Percentiles rank a stretch among this genome's conserved stretches.
These are phyloP conservation scores for Capreolus pygargus DNA, from an alignment of 2,113 vertebrate species.

Conservation along the genomic window DNA sequence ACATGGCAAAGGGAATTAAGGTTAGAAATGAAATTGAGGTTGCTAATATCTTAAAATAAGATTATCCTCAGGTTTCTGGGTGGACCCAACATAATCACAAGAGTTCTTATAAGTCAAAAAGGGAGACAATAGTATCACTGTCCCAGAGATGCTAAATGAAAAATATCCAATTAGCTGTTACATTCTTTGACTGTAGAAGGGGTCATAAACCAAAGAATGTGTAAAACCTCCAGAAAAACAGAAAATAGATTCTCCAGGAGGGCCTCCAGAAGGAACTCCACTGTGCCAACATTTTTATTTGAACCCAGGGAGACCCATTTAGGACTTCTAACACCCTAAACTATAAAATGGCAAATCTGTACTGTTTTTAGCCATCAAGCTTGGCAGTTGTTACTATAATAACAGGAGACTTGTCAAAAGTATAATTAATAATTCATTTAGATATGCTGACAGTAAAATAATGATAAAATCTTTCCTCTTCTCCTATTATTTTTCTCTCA, in stretches of 20 bases:
- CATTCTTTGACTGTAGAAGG: neutral
- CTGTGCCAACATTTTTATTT: neutral
- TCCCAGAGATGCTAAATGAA: neutral
- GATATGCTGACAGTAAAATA: neutral
- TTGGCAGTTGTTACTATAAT: neutral
- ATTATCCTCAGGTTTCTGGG: neutral
- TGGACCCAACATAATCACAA: neutral
- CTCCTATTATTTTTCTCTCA: neutral
- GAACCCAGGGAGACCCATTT: neutral
- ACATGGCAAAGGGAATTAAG: neutral
- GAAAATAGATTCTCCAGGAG: neutral
- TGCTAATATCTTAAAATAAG: neutral
- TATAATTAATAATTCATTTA: neutral
- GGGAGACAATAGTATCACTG: neutral
- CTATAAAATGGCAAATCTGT: neutral
- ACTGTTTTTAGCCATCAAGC: neutral
- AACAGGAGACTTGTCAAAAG: neutral
- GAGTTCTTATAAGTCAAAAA: neutral
- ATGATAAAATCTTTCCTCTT: neutral
- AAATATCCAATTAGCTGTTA: neutral
- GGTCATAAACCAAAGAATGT: neutral
- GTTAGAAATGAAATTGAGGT: neutral
- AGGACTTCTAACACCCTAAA: neutral
- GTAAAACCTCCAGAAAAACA: neutral
- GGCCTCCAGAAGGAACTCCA: neutral